Evolutionary conservation across 1,140 invertebrate genomes (phyloP), one percentile per base, ranked within the genome.

Genomic region (Atta texana): DNA sequence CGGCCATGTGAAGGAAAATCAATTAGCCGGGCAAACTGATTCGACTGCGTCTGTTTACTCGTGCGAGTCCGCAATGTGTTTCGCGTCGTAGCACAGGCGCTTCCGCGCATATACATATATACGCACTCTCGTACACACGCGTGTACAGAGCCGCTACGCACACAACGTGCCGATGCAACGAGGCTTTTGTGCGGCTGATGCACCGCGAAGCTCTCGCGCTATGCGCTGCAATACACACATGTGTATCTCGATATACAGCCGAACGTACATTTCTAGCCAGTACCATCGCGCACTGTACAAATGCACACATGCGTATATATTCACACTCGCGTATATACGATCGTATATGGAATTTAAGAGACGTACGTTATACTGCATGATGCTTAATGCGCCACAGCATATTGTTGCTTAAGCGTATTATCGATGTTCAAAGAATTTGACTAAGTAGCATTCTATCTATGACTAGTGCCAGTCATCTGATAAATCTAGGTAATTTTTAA

Each of bases 21-120:
- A 92, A 92, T 92, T 92, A 92, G 87, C 90, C 86, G 85, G 85
- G 87, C 89, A 91, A 91, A 92, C 85, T 89, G 88, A 90, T 92
- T 90, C 90, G 90, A 85, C 84, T 77, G 91, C 80, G 86, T 82
- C 90, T 91, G 91, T 88, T 88, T 90, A 87, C 84, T 59, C 88
- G 86, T 57, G 51, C 91, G 71, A 91, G 76, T 84, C 87, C 66
- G 76, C 90, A 63, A 63, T 87, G 87, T 89, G 71, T 89, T 82
- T 78, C 87, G 72, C 86, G 66, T 87, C 89, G 69, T 66, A 68
- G 12, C 44, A 55, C 49, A 64, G 61, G 49, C 59, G 44, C 51
- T 74, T 72, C 53, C 53, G 31, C 59, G 21, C 34, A 24, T 61
- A 39, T 75, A 34, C 6, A 39, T 55, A 24, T 59, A 39, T 5